Percentiles rank a stretch among this genome's conserved stretches.
Conservation (phyloP, 2,797 vertebrate species). For the Tympanoctomys barrerae region DNA sequence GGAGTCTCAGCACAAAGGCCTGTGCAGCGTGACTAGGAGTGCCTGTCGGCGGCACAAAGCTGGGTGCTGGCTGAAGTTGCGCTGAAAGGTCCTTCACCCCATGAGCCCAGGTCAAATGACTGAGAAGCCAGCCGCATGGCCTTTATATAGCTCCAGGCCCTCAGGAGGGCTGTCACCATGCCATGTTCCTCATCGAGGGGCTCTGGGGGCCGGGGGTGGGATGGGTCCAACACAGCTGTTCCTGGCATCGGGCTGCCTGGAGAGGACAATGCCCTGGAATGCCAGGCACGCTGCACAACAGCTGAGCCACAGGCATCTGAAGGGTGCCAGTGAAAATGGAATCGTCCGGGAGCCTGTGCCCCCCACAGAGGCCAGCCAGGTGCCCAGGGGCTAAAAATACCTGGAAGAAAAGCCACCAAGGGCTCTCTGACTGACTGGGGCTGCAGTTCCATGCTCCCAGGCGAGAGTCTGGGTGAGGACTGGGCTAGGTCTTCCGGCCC, state of each 20-base stretch:
- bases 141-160: slow-evolving; percentile 86
- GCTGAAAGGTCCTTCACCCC: slow-evolving; percentile 56
- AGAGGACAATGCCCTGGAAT: slow-evolving; percentile 79
- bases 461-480: not conserved
- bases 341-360: slow-evolving; percentile 46
- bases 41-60: not conserved
- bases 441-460: not conserved
- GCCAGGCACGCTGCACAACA: slow-evolving; percentile 75
- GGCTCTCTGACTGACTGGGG: not conserved
- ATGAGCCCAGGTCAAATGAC: slow-evolving; percentile 7
- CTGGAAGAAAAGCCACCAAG: not conserved
- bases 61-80: not conserved
- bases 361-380: slow-evolving; percentile 16
- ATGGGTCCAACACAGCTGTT: slow-evolving; percentile 81
- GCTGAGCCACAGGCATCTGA: slow-evolving; percentile 79
- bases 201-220: slow-evolving; percentile 1
- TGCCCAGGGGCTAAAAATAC: slow-evolving; percentile 69
- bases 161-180: slow-evolving; percentile 61
- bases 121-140: not conserved
- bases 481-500: not conserved
- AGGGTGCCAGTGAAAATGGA: slow-evolving; percentile 60
- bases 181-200: slow-evolving; percentile 64
- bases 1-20: not conserved
- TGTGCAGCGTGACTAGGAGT: not conserved
- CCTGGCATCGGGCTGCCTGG: slow-evolving; percentile 78